Conservation (phyloP, 30 jellyfish, hydroid and myxozoan genomes). For the Haliclystus octoradiatus region DNA sequence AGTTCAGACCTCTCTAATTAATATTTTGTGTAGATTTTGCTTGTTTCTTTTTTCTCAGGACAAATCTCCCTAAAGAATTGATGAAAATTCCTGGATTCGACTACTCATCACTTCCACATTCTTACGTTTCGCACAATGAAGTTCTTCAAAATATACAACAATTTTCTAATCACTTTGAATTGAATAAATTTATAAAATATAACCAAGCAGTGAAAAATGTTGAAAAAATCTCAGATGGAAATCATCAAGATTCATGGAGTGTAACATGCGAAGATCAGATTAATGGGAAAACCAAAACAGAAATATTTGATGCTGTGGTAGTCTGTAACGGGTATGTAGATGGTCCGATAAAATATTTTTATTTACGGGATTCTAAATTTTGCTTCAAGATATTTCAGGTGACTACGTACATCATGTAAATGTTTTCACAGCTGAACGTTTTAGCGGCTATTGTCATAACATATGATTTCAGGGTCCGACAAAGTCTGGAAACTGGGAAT, state of each 20-base stretch:
- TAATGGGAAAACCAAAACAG: not conserved
- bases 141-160: not conserved
- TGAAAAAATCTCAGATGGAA: not conserved
- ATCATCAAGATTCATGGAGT: not conserved
- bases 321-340: constrained; percentile 78
- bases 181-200: not conserved
- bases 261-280: not conserved
- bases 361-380: too few species aligned
- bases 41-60: not conserved
- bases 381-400: too few species aligned
- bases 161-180: not conserved
- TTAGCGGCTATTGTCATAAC: too few species aligned
- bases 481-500: too few species aligned
- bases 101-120: not conserved
- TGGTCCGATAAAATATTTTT: too few species aligned
- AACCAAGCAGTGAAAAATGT: not conserved
- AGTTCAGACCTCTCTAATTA: too few species aligned
- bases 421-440: too few species aligned
- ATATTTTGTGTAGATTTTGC: too few species aligned
- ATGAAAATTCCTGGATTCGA: not conserved
- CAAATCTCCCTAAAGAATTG: not conserved
- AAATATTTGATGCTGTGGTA: constrained; percentile 37
- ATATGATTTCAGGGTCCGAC: too few species aligned
- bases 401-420: too few species aligned
- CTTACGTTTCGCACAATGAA: not conserved